Percentiles rank a stretch among this genome's conserved stretches.
Evolutionary conservation across 2,888 invertebrate genomes (phyloP).

Genomic region (Brenthis ino): DNA sequence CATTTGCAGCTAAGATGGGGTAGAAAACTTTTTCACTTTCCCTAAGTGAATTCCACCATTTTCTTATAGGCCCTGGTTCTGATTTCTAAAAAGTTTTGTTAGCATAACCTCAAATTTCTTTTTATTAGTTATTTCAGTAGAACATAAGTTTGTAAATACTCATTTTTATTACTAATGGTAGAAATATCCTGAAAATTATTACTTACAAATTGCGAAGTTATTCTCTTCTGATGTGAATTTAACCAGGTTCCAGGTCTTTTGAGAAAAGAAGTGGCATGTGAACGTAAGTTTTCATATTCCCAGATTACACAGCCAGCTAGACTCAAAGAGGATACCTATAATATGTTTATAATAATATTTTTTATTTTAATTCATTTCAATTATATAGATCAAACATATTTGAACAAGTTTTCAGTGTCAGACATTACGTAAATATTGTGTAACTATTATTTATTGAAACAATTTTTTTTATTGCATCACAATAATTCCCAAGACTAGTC

Average conservation of each 20-base stretch:
- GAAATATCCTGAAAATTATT: conserved; percentile 22
- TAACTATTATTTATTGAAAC: no score
- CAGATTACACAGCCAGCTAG: conserved; percentile 90
- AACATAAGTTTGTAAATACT: neutral
- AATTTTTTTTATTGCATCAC: no score
- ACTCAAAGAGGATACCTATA: conserved; percentile 86
- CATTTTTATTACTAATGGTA: conserved; percentile 13
- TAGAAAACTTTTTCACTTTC: conserved; percentile 90
- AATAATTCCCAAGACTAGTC: no score
- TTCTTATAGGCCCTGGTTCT: conserved; percentile 69
- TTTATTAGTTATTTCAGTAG: no score
- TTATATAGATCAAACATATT: neutral
- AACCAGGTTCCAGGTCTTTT: conserved; percentile 79
- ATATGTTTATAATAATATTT: neutral
- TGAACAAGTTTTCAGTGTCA: neutral
- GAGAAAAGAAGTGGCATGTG: conserved; percentile 80
- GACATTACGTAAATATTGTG: no score
- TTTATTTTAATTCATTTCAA: neutral
- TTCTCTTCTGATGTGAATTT: conserved; percentile 69
- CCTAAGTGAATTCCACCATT: conserved; percentile 88
- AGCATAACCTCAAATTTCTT: no score
- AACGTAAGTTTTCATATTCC: conserved; percentile 89
- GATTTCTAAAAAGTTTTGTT: conserved; percentile 53
- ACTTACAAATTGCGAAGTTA: conserved; percentile 57
- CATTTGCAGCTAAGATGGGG: conserved; percentile 90